Evolutionary conservation across 2,113 vertebrate genomes (phyloP).

Genomic region (Eulemur rufifrons): DNA sequence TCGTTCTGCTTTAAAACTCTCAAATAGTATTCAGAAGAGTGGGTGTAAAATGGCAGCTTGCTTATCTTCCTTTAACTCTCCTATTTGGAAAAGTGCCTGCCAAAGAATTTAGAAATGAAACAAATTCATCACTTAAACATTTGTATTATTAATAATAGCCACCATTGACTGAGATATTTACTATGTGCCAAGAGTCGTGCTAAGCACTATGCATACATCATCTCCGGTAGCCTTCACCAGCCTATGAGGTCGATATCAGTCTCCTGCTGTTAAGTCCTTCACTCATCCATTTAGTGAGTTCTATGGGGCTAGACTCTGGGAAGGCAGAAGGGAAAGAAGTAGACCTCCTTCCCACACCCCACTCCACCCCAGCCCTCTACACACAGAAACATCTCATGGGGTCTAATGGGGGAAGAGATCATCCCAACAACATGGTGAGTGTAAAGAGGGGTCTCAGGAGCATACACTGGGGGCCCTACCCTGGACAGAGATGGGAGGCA

Average conservation of each 20-base stretch:
- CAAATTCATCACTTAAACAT: not conserved
- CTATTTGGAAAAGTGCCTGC: not conserved
- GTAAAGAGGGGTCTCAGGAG: not conserved
- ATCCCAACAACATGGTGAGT: not conserved
- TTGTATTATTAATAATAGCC: not conserved
- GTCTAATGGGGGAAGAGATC: not conserved
- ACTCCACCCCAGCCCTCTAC: rapidly evolving
- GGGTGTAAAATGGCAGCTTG: not conserved
- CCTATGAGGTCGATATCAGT: not conserved
- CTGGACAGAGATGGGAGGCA: not conserved
- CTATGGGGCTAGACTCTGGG: not conserved
- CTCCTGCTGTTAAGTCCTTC: not conserved
- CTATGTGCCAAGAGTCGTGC: not conserved
- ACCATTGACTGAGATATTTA: not conserved
- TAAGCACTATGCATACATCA: not conserved
- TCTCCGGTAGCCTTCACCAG: not conserved
- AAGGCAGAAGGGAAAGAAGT: not conserved
- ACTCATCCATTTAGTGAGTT: not conserved
- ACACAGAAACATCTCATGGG: not conserved
- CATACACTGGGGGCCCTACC: not conserved
- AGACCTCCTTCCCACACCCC: rapidly evolving
- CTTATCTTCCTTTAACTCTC: not conserved
- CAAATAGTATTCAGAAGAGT: not conserved
- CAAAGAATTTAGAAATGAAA: constrained; percentile 13
- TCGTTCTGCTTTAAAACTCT: constrained; percentile 30